Evolutionary conservation across 2,888 invertebrate genomes (phyloP), one percentile per base, ranked within the genome.

Genomic region (Drosophila acutilabella): DNA sequence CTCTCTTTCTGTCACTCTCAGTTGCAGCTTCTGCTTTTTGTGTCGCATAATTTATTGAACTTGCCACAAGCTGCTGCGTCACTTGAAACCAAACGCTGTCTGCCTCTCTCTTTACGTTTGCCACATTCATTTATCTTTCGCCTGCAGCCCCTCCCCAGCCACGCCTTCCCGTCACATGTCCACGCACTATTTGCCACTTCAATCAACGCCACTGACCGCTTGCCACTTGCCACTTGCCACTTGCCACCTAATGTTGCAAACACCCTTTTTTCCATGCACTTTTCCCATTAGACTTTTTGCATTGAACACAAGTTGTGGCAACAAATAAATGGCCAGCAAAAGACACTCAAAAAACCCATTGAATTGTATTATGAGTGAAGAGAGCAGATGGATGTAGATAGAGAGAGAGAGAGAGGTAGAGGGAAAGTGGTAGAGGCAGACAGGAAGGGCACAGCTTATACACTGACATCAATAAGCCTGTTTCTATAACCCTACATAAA

Each of bases 41-140:
- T 41, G 54, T 53, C 68, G 57, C 58, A 69, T 73, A 73, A 69
- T 74, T 74, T 73, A 73, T 69, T 69, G 65, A 73, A 74, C 61
- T 57, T 69, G 64, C 74, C 69, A 74, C 74, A 74, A 68, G 57
- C 64, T 60, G 69, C 68, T 60, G 68, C 67, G 71, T 48, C 71
- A 57, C 65, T 56, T 62, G 60, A 51, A 61, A 30, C 51, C 50
- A 51, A 52, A 50, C 50, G 50, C 36, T 50, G 36, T 36, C 50
- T 50, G 33, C 4, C 20, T 57, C 41, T 36, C 14, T 52, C 42
- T 36, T 18, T 20, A 0, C 23, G 52, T 45, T 36, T 64, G 60
- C 64, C 45, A 64, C 71, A 52, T 47, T 57, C 47, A 61, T 66
- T 61, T 66, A 41, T 71, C 64, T 65, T 47, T 36, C 52, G 26